Base-by-base conservation (phyloP, 2,113 vertebrate species). In the Triplophysa siluroides region DNA sequence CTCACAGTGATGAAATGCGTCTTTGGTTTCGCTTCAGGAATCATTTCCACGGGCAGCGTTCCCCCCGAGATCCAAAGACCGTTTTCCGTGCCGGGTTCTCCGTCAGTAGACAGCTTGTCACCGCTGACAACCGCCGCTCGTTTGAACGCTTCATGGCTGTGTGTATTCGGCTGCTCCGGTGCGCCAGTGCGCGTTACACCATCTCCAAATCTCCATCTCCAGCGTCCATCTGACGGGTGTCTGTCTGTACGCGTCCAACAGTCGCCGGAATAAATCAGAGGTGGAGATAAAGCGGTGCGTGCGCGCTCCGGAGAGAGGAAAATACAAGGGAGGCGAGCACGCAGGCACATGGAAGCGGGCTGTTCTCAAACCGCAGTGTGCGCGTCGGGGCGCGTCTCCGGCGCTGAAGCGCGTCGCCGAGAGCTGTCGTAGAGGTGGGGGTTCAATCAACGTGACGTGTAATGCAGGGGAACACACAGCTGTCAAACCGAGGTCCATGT, bases 241-340 rank as follows among this genome's bases (percentile, higher is more conserved):
- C 73, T 78, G 63, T 43, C 73, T 76, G 79, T 47, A 21, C 43
- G 18, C 26, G 72, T 8, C 24, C 29, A 41, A 60, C 29, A 77
- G 19, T 21, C 66, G 18, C 9, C 70, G 61, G 62, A 45, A 71
- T 12, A 75, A 74, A 71, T 64, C 60, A 79, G 43, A 77, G 68
- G 80, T 65, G 84, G 63, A 63, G 85, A 54, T 58, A 23, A 54
- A 16, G 54, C 78, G 72, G 66, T 73, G 80, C 87, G 86, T 79
- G 83, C 87, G 83, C 87, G 85, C 81, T 81, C 87, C 60, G 74
- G 26, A 47, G 60, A 50, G 63, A 72, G 62, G 83, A 75, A 23
- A 47, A 70, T 75, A 78, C 64, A 79, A 65, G 60, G 85, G 87
- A 86, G 79, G 78, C 80, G 88, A 86, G 86, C 84, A 87, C 87